Base-by-base conservation (phyloP, 2,797 vertebrate genomes). In the Pygocentrus nattereri region DNA sequence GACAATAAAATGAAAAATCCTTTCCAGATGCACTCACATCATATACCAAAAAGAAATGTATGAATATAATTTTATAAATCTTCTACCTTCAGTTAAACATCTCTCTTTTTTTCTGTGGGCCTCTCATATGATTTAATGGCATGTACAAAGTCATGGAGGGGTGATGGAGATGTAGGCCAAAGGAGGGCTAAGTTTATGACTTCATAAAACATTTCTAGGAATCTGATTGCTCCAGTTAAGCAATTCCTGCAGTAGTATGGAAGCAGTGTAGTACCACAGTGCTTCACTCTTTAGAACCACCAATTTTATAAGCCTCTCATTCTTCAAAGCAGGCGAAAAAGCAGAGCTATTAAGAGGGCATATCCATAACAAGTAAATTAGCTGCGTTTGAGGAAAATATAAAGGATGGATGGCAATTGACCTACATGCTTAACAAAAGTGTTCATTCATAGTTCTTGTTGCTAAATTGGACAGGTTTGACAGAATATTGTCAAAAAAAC, bases 101-200 rank as follows among this genome's bases (percentile, higher is more conserved):
- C 25, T 38, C 23, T 67, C 41, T 81, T 75, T 81, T 75, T 52
- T 52, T 18, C 8, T 27, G 1, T 30, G 23, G 18, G 41, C 44
- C 41, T 65, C 73, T 86, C 21, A 73, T 56, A 27, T 65, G 65
- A 71, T 83, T 56, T 78, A 78, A 73, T 52, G 44, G 2, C 59
- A 31, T 25, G 5, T 69, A 67, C 69, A 1, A 83, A 16, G 41
- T 74, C 50, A 62, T 34, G 47, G 73, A 73, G 58, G 71, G 65
- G 52, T 50, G 18, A 81, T 54, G 47, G 34, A 30, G 30, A 30
- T 73, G 13, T 38, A 67, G 59, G 59, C 21, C 44, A 74, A 76
- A 69, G 47, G 38, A 67, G 49, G 34, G 74, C 76, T 82, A 78
- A 72, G 76, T 79, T 76, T 72, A 77, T 49, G 31, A 34, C 12